A percentile compares a stretch with the other conserved stretches of the same genome.
Conservation (phyloP, 2,888 invertebrate genomes). For the Agrochola lota region DNA sequence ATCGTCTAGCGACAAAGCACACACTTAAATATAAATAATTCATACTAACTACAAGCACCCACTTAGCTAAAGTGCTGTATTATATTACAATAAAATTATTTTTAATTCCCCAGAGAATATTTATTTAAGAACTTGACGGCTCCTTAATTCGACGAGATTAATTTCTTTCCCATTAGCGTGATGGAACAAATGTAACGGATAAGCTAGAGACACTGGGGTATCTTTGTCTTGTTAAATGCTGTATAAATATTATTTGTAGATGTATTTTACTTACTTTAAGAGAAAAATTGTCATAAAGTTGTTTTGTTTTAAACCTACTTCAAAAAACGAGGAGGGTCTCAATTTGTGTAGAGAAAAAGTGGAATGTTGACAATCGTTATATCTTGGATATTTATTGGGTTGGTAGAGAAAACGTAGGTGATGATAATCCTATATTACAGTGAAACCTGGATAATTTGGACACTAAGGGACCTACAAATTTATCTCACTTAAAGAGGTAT, state of each 20-base stretch:
- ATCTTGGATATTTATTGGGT: too few species aligned
- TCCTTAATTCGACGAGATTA: conserved; percentile 55
- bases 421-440: too few species aligned
- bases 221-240: conserved; percentile 27
- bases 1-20: not conserved
- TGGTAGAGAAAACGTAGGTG: too few species aligned
- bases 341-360: too few species aligned
- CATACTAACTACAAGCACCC: conserved; percentile 4
- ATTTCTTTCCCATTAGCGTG: conserved; percentile 51
- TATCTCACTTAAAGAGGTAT: too few species aligned
- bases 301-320: too few species aligned
- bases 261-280: not conserved
- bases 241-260: not conserved
- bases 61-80: conserved; percentile 58
- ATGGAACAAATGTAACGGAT: conserved; percentile 39
- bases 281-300: not conserved
- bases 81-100: conserved; percentile 48
- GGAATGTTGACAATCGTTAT: too few species aligned
- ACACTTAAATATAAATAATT: conserved; percentile 32
- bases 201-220: conserved; percentile 8
- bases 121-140: conserved; percentile 34
- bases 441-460: too few species aligned
- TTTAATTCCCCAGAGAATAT: conserved; percentile 54
- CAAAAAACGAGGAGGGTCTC: too few species aligned
- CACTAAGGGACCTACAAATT: too few species aligned